A percentile compares a stretch with the other conserved stretches of the same genome.
phyloP scores from a whole-genome alignment of 2,113 vertebrate species.

The Xerus inauris region DNA sequence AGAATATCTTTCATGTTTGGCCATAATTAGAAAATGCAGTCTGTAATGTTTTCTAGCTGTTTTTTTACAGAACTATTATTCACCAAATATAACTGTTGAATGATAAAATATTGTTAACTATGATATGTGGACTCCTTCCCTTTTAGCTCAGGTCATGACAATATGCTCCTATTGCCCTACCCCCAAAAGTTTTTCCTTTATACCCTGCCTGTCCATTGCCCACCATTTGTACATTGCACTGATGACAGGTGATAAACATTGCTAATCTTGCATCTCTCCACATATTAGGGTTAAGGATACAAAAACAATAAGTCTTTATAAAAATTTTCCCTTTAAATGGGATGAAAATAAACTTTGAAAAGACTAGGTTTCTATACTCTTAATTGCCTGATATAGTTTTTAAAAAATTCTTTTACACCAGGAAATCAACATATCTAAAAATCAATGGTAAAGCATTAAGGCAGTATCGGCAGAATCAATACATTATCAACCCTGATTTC shows the following conservation, averaged over 20 bases:
- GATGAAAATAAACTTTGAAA: background rate
- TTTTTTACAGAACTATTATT: background rate
- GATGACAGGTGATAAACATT: background rate
- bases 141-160: background rate
- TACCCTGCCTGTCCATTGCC: background rate
- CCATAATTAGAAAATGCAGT: background rate
- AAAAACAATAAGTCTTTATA: background rate
- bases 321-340: background rate
- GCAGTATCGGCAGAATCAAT: background rate
- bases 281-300: background rate
- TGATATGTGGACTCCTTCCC: background rate
- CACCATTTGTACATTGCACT: background rate
- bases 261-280: background rate
- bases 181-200: background rate
- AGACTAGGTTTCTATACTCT: background rate
- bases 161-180: background rate
- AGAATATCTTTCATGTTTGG: background rate
- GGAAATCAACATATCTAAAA: conserved; percentile 4
- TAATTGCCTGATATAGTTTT: background rate
- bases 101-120: background rate
- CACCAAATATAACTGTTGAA: background rate
- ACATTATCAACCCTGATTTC: background rate
- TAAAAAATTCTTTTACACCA: background rate
- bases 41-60: background rate
- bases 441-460: background rate